phyloP scores from a whole-genome alignment of 2,113 vertebrate species.

The Caracal caracal region DNA sequence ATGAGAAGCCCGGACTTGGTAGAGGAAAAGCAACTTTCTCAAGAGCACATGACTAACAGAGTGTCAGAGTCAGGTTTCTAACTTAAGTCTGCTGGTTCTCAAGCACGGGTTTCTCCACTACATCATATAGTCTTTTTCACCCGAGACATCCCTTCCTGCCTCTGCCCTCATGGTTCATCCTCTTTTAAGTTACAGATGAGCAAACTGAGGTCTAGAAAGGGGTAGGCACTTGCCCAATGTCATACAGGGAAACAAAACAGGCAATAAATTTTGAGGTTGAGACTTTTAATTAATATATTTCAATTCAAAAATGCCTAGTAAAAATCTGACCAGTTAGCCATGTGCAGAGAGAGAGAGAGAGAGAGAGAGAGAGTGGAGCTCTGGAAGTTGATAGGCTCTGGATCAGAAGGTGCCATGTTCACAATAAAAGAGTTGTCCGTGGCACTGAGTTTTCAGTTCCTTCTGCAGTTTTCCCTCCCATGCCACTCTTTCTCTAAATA shows the following conservation, averaged over 20 bases:
- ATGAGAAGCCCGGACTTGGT: neutral
- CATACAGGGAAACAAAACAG: neutral
- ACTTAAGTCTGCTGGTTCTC: neutral
- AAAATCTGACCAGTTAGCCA: neutral
- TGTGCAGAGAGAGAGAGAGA: neutral
- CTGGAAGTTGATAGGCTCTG: neutral
- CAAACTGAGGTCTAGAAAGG: neutral
- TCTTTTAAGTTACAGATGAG: neutral
- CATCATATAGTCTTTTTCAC: neutral
- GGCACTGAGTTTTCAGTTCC: neutral
- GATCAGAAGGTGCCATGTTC: neutral
- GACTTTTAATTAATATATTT: neutral
- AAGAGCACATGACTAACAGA: neutral
- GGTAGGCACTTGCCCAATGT: neutral
- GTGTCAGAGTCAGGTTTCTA: neutral
- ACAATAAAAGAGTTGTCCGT: neutral
- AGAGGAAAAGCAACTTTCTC: neutral
- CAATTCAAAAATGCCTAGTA: neutral
- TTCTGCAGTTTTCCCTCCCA: neutral
- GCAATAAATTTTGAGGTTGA: neutral
- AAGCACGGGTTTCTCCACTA: neutral
- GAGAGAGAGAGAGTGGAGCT: neutral
- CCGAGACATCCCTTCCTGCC: neutral
- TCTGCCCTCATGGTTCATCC: neutral
- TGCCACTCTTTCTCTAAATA: neutral